Conservation (phyloP, 2,113 vertebrate species). For the Centrocercus urophasianus region DNA sequence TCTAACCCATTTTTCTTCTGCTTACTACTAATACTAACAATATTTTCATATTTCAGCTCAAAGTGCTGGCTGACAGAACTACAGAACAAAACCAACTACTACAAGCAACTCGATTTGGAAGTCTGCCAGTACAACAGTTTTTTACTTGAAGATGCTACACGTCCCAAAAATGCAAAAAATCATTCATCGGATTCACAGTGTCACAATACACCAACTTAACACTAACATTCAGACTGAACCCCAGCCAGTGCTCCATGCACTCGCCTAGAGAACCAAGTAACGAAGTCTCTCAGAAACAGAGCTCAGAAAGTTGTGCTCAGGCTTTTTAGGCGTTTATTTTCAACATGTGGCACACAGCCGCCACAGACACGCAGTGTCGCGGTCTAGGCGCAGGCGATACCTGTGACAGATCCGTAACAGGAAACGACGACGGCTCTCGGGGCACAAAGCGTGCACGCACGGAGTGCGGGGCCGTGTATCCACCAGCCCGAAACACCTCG, state of each 20-base stretch:
- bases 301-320: neutral
- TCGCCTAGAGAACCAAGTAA: rapidly evolving
- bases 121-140: neutral
- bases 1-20: neutral
- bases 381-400: rapidly evolving
- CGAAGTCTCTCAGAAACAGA: no score
- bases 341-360: neutral
- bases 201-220: no score
- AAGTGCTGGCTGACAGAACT: rapidly evolving
- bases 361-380: neutral
- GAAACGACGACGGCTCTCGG: neutral
- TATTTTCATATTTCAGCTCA: neutral
- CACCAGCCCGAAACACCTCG: neutral
- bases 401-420: rapidly evolving
- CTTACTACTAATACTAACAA: neutral
- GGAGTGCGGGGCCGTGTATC: rapidly evolving
- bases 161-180: neutral
- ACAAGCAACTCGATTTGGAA: neutral
- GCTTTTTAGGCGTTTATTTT: neutral
- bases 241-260: neutral
- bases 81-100: neutral
- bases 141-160: neutral
- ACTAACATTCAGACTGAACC: no score
- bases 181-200: neutral
- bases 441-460: neutral